phyloP scores from a whole-genome alignment of 2,888 invertebrate species.

The Lysandra coridon region DNA sequence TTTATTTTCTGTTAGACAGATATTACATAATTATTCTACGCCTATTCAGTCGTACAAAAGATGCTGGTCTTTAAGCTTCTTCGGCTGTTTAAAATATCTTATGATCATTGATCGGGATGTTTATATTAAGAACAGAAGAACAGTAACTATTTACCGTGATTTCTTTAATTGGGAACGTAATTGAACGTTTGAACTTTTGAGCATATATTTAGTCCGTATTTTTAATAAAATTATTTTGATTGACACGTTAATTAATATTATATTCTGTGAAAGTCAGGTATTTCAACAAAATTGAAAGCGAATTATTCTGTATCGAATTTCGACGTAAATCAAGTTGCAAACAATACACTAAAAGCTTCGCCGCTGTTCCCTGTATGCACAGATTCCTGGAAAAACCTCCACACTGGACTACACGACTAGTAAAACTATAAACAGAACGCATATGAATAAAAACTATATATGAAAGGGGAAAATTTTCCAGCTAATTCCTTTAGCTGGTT shows the following conservation, averaged over 20 bases:
- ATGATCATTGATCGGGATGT: no score
- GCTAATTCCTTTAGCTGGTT: background rate
- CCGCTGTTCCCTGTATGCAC: background rate
- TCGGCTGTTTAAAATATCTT: no score
- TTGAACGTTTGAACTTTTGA: no score
- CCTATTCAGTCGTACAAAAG: no score
- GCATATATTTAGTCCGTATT: no score
- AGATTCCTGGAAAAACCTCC: background rate
- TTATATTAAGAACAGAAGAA: no score
- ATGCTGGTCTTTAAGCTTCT: no score
- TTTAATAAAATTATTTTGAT: background rate
- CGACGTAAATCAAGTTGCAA: background rate
- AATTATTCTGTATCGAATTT: background rate
- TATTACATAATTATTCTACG: no score
- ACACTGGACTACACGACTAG: background rate
- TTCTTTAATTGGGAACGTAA: no score
- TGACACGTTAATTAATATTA: background rate
- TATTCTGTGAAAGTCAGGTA: background rate
- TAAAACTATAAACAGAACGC: background rate
- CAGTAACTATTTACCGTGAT: no score
- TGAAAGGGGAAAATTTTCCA: background rate
- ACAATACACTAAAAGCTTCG: background rate
- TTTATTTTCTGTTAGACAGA: no score
- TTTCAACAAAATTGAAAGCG: background rate
- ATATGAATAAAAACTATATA: background rate